phyloP scores from a whole-genome alignment of 2,888 invertebrate genomes.

The Clepsis dumicolana region DNA sequence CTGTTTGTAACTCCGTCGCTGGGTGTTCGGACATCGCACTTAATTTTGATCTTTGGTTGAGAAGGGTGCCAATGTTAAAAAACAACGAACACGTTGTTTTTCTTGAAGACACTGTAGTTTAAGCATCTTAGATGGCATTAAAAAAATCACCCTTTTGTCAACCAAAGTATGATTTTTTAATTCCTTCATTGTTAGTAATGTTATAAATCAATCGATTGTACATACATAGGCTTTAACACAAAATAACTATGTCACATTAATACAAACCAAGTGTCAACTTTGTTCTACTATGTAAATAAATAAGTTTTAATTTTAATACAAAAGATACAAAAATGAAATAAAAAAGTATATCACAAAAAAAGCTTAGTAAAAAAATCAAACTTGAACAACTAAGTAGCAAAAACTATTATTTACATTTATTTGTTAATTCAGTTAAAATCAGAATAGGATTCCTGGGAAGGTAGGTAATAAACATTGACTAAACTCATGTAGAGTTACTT shows the following conservation, averaged over 20 bases:
- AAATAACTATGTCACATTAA: slow-evolving; percentile 59
- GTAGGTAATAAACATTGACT: slow-evolving; percentile 29
- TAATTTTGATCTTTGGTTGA: slow-evolving; percentile 57
- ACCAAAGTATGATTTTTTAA: slow-evolving; percentile 17
- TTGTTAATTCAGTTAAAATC: slow-evolving; percentile 51
- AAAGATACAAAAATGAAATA: slow-evolving; percentile 45
- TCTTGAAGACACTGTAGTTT: neutral
- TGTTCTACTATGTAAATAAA: slow-evolving; percentile 52
- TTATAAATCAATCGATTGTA: slow-evolving; percentile 45
- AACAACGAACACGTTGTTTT: neutral
- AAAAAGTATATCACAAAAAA: slow-evolving; percentile 42
- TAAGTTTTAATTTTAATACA: slow-evolving; percentile 45
- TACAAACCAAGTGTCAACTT: slow-evolving; percentile 45
- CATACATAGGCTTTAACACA: slow-evolving; percentile 57
- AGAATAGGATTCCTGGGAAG: slow-evolving; percentile 52
- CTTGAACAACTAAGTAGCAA: slow-evolving; percentile 43
- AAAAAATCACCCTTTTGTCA: slow-evolving; percentile 19
- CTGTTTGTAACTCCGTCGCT: slow-evolving; percentile 56
- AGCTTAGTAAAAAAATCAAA: slow-evolving; percentile 42
- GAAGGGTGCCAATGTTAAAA: slow-evolving; percentile 21
- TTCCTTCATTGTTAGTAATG: slow-evolving; percentile 56
- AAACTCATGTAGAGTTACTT: slow-evolving; percentile 16
- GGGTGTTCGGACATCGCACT: slow-evolving; percentile 80
- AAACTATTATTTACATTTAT: slow-evolving; percentile 45
- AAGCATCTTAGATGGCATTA: no score